These are phyloP conservation scores for Seriola rivoliana DNA, from an alignment of 2,113 vertebrate genomes.

Conservation along the genomic window DNA sequence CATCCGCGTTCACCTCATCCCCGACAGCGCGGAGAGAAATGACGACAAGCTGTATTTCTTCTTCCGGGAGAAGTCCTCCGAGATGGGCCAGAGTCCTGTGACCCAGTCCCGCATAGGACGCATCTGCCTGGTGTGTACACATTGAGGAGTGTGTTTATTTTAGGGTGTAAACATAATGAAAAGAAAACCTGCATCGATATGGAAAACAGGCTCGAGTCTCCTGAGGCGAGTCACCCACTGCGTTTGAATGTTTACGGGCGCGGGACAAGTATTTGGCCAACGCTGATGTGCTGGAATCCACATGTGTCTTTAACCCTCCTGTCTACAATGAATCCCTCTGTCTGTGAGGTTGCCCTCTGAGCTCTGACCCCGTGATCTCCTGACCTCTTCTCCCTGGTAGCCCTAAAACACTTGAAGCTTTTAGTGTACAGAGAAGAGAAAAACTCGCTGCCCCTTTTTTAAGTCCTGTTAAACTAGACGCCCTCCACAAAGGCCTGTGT, in stretches of 20 bases:
- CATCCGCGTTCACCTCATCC: conserved; percentile 94
- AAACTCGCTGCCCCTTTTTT: background rate
- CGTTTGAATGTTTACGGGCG: conserved; percentile 42
- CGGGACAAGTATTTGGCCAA: conserved; percentile 66
- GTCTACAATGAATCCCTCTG: conserved; percentile 77
- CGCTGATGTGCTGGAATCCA: conserved; percentile 79
- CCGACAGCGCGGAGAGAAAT: conserved; percentile 95
- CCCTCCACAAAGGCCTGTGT: conserved; percentile 1
- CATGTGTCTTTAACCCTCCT: conserved; percentile 79
- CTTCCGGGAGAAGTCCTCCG: conserved; percentile 95
- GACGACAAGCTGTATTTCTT: conserved; percentile 99
- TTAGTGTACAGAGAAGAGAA: conserved; percentile 18
- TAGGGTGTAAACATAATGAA: conserved; percentile 55
- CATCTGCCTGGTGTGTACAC: conserved; percentile 93
- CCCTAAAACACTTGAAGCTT: conserved; percentile 44
- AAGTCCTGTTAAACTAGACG: conserved; percentile 9
- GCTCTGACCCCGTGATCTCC: conserved; percentile 66
- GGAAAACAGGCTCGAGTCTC: conserved; percentile 46
- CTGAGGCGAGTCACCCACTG: conserved; percentile 31
- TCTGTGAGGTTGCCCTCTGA: conserved; percentile 67
- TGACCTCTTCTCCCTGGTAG: conserved; percentile 62
- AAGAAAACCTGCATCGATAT: conserved; percentile 49
- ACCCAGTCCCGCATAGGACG: conserved; percentile 96
- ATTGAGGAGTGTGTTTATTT: conserved; percentile 50
- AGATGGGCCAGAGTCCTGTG: conserved; percentile 92